These are phyloP conservation scores for Lanius ludovicianus DNA, from an alignment of 2,113 vertebrate genomes.

Conservation along the genomic window DNA sequence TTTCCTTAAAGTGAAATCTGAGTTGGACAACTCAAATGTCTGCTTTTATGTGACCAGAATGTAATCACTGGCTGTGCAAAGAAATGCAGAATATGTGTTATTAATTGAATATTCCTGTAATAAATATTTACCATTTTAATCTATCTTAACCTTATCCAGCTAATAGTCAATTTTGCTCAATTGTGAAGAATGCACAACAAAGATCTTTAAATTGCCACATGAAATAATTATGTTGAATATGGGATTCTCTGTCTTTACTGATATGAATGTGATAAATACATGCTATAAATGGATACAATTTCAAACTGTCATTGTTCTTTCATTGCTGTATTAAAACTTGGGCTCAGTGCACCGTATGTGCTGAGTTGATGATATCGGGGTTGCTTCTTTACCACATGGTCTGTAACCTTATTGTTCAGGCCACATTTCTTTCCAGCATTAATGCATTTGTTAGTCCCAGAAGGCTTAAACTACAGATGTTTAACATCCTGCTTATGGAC, in stretches of 20 bases:
- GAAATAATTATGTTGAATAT: constrained; percentile 61
- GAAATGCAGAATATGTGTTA: constrained; percentile 38
- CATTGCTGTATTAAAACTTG: constrained; percentile 33
- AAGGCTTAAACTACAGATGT: constrained; percentile 90
- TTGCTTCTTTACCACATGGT: constrained; percentile 76
- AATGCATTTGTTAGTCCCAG: constrained; percentile 90
- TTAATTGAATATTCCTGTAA: constrained; percentile 45
- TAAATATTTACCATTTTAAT: constrained; percentile 44
- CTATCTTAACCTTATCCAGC: constrained; percentile 54
- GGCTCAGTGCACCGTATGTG: constrained; percentile 58
- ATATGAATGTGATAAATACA: constrained; percentile 51
- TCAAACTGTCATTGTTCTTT: constrained; percentile 65
- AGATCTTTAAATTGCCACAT: constrained; percentile 58
- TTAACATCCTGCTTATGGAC: constrained; percentile 82
- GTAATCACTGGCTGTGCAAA: constrained; percentile 21
- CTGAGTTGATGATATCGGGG: constrained; percentile 72
- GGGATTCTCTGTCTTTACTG: constrained; percentile 53
- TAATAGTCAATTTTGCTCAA: constrained; percentile 49
- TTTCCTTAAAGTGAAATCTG: neutral
- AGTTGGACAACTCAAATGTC: neutral
- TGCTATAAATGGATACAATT: constrained; percentile 40
- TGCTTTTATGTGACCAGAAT: constrained; percentile 7
- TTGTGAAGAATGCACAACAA: constrained; percentile 39
- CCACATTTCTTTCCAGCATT: constrained; percentile 90
- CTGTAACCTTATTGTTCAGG: constrained; percentile 88